Evolutionary conservation across 2,113 vertebrate species (phyloP).

Genomic region (Thermophis baileyi): DNA sequence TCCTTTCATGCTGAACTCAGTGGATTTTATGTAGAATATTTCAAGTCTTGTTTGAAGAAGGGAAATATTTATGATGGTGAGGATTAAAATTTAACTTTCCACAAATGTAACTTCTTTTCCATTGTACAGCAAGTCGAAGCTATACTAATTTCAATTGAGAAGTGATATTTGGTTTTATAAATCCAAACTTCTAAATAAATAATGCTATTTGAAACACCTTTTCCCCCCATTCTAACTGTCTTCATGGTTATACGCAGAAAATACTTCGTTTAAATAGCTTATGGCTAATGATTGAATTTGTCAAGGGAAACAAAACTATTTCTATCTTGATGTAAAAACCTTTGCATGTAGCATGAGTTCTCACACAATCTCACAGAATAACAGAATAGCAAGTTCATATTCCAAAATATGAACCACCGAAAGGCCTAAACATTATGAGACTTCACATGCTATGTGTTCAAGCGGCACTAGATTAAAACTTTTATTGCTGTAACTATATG

Average conservation of each 20-base stretch:
- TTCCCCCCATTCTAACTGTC: neutral
- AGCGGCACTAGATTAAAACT: neutral
- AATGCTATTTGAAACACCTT: neutral
- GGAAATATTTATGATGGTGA: slow-evolving; percentile 3
- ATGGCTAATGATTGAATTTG: neutral
- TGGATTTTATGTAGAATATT: slow-evolving; percentile 38
- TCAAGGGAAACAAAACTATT: neutral
- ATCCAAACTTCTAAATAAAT: neutral
- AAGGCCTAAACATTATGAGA: neutral
- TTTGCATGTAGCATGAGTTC: neutral
- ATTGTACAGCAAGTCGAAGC: neutral
- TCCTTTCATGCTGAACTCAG: slow-evolving; percentile 9
- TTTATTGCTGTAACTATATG: neutral
- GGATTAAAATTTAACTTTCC: neutral
- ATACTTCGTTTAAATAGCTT: neutral
- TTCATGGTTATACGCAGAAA: neutral
- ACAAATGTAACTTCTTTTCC: neutral
- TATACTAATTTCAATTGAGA: neutral
- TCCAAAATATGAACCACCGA: neutral
- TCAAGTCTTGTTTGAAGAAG: neutral
- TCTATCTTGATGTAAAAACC: neutral
- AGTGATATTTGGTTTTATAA: neutral
- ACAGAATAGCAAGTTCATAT: neutral
- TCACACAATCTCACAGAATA: neutral
- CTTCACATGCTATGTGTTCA: neutral